Conservation (phyloP, 2,888 invertebrate genomes). For the Sarcophaga variegata region DNA sequence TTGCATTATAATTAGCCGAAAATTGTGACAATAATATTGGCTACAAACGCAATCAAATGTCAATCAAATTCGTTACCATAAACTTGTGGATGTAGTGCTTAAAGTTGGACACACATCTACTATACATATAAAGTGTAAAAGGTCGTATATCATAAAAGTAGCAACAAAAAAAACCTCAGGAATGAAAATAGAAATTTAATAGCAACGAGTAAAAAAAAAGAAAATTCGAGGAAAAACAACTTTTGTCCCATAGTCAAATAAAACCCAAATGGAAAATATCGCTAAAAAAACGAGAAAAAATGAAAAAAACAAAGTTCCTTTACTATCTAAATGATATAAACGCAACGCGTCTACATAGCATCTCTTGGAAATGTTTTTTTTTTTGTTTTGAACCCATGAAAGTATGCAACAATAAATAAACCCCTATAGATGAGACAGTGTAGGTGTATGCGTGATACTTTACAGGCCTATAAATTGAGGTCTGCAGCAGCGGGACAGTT, state of each 20-base stretch:
- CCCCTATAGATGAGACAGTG: conserved; percentile 16
- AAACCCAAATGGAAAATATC: too few relatives aligned
- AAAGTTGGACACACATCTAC: too few relatives aligned
- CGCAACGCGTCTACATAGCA: conserved; percentile 8
- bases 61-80: too few relatives aligned
- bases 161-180: conserved; percentile 3
- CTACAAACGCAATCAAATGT: too few relatives aligned
- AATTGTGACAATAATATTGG: too few relatives aligned
- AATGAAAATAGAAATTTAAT: too few relatives aligned
- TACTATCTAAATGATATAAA: conserved; percentile 31
- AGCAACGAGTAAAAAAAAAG: not conserved
- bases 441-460: not conserved
- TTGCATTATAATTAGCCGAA: too few relatives aligned
- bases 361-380: conserved; percentile 17
- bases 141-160: conserved; percentile 1
- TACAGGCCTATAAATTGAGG: conserved; percentile 12
- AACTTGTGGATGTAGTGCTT: too few relatives aligned
- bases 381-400: conserved; percentile 12
- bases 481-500: conserved; percentile 14
- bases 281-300: too few relatives aligned
- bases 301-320: conserved; percentile 15
- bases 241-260: not conserved
- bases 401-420: conserved; percentile 53
- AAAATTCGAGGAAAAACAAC: conserved; percentile 35
- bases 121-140: conserved; percentile 2